Evolutionary conservation across 2,888 invertebrate genomes (phyloP).

Genomic region (Microctonus hyperodae): DNA sequence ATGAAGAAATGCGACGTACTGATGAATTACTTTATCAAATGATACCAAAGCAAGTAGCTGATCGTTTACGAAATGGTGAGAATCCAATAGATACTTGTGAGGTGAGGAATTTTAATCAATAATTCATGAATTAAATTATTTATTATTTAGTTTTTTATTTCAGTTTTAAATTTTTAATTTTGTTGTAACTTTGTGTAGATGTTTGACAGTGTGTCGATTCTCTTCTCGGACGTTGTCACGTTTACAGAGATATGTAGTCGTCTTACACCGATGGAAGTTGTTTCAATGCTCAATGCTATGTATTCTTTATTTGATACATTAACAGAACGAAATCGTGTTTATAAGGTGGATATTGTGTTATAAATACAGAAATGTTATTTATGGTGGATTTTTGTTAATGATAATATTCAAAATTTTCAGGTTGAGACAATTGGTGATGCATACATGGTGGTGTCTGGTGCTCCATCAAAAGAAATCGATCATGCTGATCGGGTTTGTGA

Average conservation of each 20-base stretch:
- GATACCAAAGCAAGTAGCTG: conserved; percentile 98
- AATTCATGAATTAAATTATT: neutral
- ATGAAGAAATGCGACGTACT: conserved; percentile 94
- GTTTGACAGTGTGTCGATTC: conserved; percentile 94
- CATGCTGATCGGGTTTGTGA: conserved; percentile 93
- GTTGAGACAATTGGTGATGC: conserved; percentile 98
- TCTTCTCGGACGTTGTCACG: conserved; percentile 97
- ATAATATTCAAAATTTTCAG: conserved; percentile 68
- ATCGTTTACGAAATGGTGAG: conserved; percentile 90
- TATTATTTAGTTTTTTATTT: neutral
- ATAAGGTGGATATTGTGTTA: no score
- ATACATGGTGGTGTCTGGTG: conserved; percentile 97
- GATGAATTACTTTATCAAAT: conserved; percentile 97
- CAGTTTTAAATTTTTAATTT: no score
- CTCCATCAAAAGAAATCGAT: conserved; percentile 86
- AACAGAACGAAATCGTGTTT: conserved; percentile 91
- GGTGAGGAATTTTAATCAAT: conserved; percentile 66
- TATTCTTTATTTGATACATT: conserved; percentile 96
- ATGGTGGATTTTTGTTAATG: no score
- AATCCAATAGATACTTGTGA: conserved; percentile 97
- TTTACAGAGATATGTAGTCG: conserved; percentile 97
- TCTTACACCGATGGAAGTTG: conserved; percentile 97
- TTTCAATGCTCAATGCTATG: conserved; percentile 97
- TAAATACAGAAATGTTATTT: no score
- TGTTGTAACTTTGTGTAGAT: conserved; percentile 70